Conservation (phyloP, 2,888 invertebrate genomes). For the Sphaeridia pumilis region DNA sequence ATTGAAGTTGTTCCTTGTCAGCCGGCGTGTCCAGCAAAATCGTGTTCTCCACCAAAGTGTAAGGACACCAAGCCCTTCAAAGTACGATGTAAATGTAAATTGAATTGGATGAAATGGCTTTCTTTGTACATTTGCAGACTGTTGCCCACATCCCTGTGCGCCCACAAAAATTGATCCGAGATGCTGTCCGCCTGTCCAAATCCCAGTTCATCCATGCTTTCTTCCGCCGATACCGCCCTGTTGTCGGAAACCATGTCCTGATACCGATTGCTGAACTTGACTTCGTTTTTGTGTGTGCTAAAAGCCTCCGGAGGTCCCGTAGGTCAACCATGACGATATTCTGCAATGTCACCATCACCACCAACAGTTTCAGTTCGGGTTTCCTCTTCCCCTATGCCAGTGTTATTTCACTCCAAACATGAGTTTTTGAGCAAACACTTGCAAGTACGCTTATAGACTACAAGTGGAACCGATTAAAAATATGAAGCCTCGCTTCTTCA, state of each 20-base stretch:
- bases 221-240: not conserved
- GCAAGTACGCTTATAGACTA: too few species aligned
- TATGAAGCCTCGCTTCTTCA: too few species aligned
- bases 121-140: not conserved
- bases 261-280: too few species aligned
- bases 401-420: too few species aligned
- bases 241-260: not conserved
- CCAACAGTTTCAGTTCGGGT: too few species aligned
- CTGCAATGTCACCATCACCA: too few species aligned
- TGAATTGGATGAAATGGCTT: not conserved
- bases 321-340: too few species aligned
- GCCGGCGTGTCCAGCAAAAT: not conserved
- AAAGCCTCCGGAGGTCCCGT: too few species aligned
- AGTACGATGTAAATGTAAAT: not conserved
- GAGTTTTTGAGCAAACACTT: too few species aligned
- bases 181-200: constrained; percentile 8
- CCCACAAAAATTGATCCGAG: constrained; percentile 8
- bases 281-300: too few species aligned
- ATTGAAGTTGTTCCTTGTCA: not conserved
- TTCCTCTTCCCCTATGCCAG: too few species aligned
- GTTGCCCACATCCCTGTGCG: constrained; percentile 12
- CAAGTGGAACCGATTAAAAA: too few species aligned
- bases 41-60: constrained; percentile 5
- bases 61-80: not conserved
- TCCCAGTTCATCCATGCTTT: constrained; percentile 1